These are phyloP conservation scores for Oxystoma pomonae DNA, from an alignment of 2,888 invertebrate genomes.

Conservation along the genomic window DNA sequence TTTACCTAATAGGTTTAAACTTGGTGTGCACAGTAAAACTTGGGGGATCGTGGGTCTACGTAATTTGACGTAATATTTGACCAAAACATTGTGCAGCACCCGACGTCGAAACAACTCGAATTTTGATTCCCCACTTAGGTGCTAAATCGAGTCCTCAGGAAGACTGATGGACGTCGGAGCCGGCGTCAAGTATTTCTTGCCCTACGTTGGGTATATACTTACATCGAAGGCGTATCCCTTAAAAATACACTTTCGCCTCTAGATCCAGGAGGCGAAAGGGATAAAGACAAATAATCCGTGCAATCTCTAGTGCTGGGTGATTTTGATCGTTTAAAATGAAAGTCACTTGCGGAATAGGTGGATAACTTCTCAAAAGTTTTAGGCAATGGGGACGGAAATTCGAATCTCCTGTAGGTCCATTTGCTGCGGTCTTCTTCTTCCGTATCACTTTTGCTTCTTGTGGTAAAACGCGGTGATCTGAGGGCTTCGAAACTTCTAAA, in stretches of 20 bases:
- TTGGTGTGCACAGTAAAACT: no score
- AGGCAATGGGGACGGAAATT: conserved; percentile 31
- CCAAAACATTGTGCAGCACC: no score
- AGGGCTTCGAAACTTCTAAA: conserved; percentile 24
- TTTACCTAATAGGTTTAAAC: no score
- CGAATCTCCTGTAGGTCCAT: conserved; percentile 30
- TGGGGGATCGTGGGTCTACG: no score
- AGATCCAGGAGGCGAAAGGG: conserved; percentile 39
- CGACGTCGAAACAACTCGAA: no score
- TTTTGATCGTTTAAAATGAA: conserved; percentile 26
- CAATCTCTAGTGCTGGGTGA: conserved; percentile 30
- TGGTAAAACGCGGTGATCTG: conserved; percentile 22
- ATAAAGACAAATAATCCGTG: conserved; percentile 42
- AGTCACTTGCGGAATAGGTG: conserved; percentile 24
- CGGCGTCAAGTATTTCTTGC: no score
- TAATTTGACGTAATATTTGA: no score
- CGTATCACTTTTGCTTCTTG: conserved; percentile 17
- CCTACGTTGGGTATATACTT: conserved; percentile 28
- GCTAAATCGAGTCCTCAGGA: no score
- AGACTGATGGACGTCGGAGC: no score
- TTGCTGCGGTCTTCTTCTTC: conserved; percentile 22
- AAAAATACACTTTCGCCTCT: conserved; percentile 34
- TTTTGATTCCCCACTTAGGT: no score
- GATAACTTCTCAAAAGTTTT: conserved; percentile 9
- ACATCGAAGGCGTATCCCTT: conserved; percentile 36